Evolutionary conservation across 2,888 invertebrate genomes (phyloP).

Genomic region (Panopea generosa): DNA sequence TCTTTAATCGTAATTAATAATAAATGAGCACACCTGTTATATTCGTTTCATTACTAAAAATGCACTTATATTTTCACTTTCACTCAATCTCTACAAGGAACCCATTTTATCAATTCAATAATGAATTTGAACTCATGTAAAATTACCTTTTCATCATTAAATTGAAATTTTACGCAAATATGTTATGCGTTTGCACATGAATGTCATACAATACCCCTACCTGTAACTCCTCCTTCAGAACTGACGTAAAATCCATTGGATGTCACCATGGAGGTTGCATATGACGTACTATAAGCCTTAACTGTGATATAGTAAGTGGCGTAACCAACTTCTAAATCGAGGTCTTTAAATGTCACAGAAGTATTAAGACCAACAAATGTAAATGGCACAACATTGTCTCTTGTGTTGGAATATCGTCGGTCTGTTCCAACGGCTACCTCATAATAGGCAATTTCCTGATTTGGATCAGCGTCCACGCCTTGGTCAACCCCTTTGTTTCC

Average conservation of each 20-base stretch:
- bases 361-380: slow-evolving; percentile 71
- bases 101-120: no score
- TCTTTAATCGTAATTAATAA: no score
- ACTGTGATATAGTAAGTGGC: slow-evolving; percentile 75
- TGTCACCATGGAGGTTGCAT: slow-evolving; percentile 65
- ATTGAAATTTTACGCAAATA: no score
- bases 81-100: no score
- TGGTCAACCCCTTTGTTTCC: slow-evolving; percentile 58
- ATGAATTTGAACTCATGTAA: no score
- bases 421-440: slow-evolving; percentile 74
- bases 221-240: slow-evolving; percentile 64
- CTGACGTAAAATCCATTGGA: slow-evolving; percentile 75
- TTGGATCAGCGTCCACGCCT: slow-evolving; percentile 34
- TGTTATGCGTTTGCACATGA: no score
- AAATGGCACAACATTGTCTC: slow-evolving; percentile 72
- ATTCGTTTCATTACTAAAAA: no score
- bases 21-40: no score
- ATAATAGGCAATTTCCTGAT: slow-evolving; percentile 68
- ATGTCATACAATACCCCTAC: no score
- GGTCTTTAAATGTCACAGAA: slow-evolving; percentile 68
- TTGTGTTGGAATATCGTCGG: slow-evolving; percentile 67
- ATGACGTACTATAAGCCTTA: slow-evolving; percentile 67
- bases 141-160: no score
- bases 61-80: no score
- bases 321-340: slow-evolving; percentile 61